A percentile compares a stretch with the other conserved stretches of the same genome.
Evolutionary conservation across 2,888 invertebrate genomes (phyloP).

Genomic region (Leistus spinibarbis): DNA sequence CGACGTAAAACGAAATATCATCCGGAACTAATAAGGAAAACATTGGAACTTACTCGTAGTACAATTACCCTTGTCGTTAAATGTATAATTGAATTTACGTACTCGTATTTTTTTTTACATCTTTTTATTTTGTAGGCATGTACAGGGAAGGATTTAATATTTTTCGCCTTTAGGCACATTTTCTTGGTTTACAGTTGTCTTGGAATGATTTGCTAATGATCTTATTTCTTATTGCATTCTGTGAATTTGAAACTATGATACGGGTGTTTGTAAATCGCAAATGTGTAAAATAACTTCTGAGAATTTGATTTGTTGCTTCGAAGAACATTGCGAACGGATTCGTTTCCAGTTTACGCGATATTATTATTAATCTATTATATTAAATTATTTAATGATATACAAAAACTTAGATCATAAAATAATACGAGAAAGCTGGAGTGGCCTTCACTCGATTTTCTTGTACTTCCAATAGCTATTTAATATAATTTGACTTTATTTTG

Average conservation of each 20-base stretch:
- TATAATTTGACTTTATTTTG: too few species aligned
- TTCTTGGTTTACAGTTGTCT: neutral
- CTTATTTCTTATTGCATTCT: neutral
- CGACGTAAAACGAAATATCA: neutral
- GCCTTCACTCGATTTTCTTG: too few species aligned
- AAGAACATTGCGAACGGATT: neutral
- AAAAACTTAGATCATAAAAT: too few species aligned
- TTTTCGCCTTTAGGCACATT: neutral
- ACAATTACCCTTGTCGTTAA: neutral
- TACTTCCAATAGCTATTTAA: too few species aligned
- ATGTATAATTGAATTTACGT: conserved; percentile 4
- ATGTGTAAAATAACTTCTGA: neutral
- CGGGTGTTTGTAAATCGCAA: neutral
- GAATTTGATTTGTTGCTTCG: neutral
- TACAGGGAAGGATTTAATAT: neutral
- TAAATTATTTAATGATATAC: too few species aligned
- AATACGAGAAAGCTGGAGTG: too few species aligned
- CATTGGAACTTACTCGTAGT: neutral
- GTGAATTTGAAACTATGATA: conserved; percentile 3
- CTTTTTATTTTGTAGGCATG: neutral
- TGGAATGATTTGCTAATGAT: neutral
- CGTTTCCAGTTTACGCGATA: neutral
- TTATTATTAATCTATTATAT: neutral
- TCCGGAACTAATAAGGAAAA: conserved; percentile 9
- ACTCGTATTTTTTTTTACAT: neutral